Base-by-base conservation (phyloP, 2,113 vertebrate species). In the Tamias sibiricus region DNA sequence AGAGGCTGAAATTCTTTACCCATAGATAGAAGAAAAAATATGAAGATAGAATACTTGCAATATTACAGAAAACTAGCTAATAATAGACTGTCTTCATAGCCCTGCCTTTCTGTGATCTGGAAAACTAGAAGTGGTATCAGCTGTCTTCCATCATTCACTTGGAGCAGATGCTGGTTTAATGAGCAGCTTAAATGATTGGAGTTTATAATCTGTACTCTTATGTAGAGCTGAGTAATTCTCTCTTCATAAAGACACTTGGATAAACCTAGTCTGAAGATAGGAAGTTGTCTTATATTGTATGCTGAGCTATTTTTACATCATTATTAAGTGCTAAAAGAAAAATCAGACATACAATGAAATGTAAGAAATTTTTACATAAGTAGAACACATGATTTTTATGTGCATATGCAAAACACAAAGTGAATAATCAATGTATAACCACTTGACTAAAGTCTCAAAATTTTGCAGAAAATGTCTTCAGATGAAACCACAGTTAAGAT, bases 291-390 rank as follows among this genome's bases (percentile, higher is more conserved):
- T 85, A 0, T 52, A 40, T 82, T 80, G 10, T 84, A 87, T 92
- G 44, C 37, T 95, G 30, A 87, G n/a, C 62, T 95, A 66, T 74
- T 93, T 90, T 90, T 72, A 52, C 1, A 54, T 94, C 42, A 85
- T 95, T 72, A 74, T 47, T 72, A 28, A 94, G 94, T 82, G 35
- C 32, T 91, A 57, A 77, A 90, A 94, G 52, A 79, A 91, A 96
- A 97, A 81, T 68, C 28, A 93, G n/a, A 26, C 40, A 52, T 81
- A 52, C 22, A 91, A 66, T 84, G 35, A 94, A 87, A 72, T 87
- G n/a, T 64, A 81, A 64, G n/a, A 86, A 89, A n/a, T 37, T 82
- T 82, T 80, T 42, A 49, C 32, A 49, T 87, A 82, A 80, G 72
- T 75, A 85, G 24, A 66, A 89, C 9, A 40, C 14, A 82, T 37